phyloP scores from a whole-genome alignment of 1,140 invertebrate species.

The Cotesia chilonis region DNA sequence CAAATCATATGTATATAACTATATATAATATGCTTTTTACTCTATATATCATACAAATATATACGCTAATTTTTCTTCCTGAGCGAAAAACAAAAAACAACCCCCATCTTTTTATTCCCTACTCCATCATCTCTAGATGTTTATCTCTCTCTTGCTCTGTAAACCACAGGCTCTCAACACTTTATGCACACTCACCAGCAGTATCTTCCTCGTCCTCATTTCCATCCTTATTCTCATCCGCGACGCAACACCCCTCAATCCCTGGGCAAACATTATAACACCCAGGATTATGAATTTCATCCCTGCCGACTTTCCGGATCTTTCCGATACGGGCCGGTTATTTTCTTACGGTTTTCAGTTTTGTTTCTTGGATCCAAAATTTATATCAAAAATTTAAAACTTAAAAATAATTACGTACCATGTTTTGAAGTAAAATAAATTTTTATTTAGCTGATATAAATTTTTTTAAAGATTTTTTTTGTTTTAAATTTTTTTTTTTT shows the following conservation, averaged over 20 bases:
- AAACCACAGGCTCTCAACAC: not conserved
- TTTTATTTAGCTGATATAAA: no score
- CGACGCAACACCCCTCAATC: not conserved
- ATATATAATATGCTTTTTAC: slow-evolving; percentile 4
- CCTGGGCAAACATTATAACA: slow-evolving; percentile 31
- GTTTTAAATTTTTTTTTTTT: no score
- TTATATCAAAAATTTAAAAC: no score
- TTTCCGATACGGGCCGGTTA: slow-evolving; percentile 8
- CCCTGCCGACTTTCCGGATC: not conserved
- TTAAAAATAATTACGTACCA: no score
- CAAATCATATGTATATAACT: not conserved
- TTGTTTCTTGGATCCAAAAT: not conserved
- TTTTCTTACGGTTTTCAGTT: not conserved
- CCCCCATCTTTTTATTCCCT: not conserved
- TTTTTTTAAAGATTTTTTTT: no score
- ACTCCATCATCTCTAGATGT: not conserved
- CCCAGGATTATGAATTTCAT: slow-evolving; percentile 33
- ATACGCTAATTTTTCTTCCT: not conserved
- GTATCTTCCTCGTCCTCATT: no score
- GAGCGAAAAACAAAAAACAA: no score
- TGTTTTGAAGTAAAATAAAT: no score
- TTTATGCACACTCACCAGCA: slow-evolving; percentile 4
- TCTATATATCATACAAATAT: not conserved
- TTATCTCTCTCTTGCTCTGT: not conserved
- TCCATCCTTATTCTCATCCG: not conserved